These are phyloP conservation scores for Galleria mellonella DNA, from an alignment of 1,140 invertebrate genomes.

Conservation along the genomic window DNA sequence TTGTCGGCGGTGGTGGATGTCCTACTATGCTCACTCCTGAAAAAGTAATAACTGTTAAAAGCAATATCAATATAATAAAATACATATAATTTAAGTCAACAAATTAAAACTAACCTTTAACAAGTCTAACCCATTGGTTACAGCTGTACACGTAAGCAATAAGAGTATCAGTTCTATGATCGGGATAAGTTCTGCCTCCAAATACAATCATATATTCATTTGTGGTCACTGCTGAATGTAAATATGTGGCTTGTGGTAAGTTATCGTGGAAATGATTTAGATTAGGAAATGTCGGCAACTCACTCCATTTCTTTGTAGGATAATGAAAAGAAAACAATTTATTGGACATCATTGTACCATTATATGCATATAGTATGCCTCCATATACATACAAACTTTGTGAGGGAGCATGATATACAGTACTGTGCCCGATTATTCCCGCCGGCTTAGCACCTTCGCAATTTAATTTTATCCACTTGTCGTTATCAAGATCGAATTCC, in stretches of 20 bases:
- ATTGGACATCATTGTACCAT: slow-evolving; percentile 82
- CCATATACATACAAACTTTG: slow-evolving; percentile 94
- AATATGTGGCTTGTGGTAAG: slow-evolving; percentile 84
- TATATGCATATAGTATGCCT: slow-evolving; percentile 86
- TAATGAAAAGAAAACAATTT: slow-evolving; percentile 87
- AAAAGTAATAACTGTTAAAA: slow-evolving; percentile 12
- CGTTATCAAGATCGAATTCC: slow-evolving; percentile 86
- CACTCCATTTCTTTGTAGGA: slow-evolving; percentile 83
- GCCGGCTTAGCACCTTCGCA: slow-evolving; percentile 84
- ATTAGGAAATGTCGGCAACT: slow-evolving; percentile 82
- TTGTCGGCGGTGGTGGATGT: slow-evolving; percentile 81
- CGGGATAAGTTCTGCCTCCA: slow-evolving; percentile 85
- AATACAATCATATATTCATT: slow-evolving; percentile 93
- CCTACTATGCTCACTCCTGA: slow-evolving; percentile 83
- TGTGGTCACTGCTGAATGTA: slow-evolving; percentile 92
- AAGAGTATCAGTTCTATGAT: slow-evolving; percentile 81
- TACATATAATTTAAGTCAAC: background rate
- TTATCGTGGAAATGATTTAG: slow-evolving; percentile 71
- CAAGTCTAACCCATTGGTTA: slow-evolving; percentile 90
- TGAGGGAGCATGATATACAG: slow-evolving; percentile 87
- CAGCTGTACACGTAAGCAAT: slow-evolving; percentile 93
- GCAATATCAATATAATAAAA: background rate
- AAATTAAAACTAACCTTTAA: slow-evolving; percentile 53
- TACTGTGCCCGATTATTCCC: slow-evolving; percentile 92
- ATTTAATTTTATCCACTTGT: slow-evolving; percentile 81